Percentiles rank a stretch among this genome's conserved stretches.
phyloP scores from a whole-genome alignment of 2,113 vertebrate genomes.

The Marcusenius ussheri region DNA sequence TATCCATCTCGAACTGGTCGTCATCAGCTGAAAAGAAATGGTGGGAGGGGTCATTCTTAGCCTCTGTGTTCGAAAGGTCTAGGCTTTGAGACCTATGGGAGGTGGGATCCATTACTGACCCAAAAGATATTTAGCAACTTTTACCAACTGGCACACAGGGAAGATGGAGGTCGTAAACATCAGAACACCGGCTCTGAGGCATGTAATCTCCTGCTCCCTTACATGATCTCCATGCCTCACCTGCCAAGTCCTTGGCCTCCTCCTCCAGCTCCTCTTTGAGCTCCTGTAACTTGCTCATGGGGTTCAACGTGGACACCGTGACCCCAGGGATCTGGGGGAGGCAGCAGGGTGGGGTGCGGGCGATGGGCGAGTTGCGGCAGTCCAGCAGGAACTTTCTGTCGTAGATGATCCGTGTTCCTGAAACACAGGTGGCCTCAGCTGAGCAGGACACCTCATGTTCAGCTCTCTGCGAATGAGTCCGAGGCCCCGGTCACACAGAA shows the following conservation, averaged over 20 bases:
- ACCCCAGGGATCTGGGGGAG: slow-evolving; percentile 85
- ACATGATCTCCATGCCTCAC: slow-evolving; percentile 48
- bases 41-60: neutral
- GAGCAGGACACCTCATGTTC: neutral
- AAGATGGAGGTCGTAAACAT: neutral
- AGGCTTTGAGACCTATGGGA: neutral
- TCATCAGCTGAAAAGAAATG: slow-evolving; percentile 46
- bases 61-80: neutral
- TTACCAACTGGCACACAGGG: neutral
- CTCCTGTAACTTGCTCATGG: slow-evolving; percentile 69
- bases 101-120: neutral
- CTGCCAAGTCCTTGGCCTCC: slow-evolving; percentile 72
- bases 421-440: slow-evolving; percentile 23
- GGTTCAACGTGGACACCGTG: slow-evolving; percentile 68
- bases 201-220: neutral
- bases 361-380: slow-evolving; percentile 82
- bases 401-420: slow-evolving; percentile 85
- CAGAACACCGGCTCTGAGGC: neutral
- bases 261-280: slow-evolving; percentile 76
- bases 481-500: neutral
- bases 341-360: slow-evolving; percentile 78
- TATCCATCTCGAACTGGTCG: slow-evolving; percentile 66
- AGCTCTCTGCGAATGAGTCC: neutral
- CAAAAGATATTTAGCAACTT: neutral
- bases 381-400: slow-evolving; percentile 88